Evolutionary conservation across 2,888 invertebrate species (phyloP).

Genomic region (Acronicta aceris): DNA sequence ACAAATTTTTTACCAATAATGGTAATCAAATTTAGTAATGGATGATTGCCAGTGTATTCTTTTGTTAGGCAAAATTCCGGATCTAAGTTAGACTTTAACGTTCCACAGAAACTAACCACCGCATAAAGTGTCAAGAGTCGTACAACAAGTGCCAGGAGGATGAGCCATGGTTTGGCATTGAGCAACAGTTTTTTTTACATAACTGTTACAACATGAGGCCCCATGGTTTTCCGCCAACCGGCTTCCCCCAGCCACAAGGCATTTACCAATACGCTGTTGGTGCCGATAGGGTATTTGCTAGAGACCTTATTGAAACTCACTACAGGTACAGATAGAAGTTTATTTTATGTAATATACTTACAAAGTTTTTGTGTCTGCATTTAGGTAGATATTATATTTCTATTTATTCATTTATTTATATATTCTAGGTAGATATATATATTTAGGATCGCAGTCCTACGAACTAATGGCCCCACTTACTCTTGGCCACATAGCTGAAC

Average conservation of each 20-base stretch:
- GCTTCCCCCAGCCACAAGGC: constrained; percentile 97
- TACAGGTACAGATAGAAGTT: constrained; percentile 87
- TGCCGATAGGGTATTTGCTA: constrained; percentile 97
- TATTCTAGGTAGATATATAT: too few species aligned
- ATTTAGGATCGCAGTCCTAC: too few species aligned
- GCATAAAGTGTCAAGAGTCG: constrained; percentile 92
- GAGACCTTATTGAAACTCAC: constrained; percentile 98
- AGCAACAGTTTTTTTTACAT: constrained; percentile 96
- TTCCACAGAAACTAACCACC: constrained; percentile 91
- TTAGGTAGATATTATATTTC: too few species aligned
- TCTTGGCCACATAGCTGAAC: too few species aligned
- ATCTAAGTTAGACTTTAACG: constrained; percentile 2
- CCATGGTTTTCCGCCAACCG: constrained; percentile 97
- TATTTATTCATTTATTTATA: too few species aligned
- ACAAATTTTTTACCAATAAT: too few species aligned
- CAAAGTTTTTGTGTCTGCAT: too few species aligned
- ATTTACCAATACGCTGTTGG: constrained; percentile 99
- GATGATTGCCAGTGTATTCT: too few species aligned
- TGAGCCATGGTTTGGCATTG: constrained; percentile 97
- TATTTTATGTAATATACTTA: too few species aligned
- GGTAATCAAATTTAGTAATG: too few species aligned
- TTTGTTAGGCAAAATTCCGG: too few species aligned
- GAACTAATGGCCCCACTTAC: too few species aligned
- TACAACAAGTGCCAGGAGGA: constrained; percentile 92
- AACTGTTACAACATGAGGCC: constrained; percentile 94